Percentiles rank a stretch among this genome's conserved stretches.
These are phyloP conservation scores for Pilophorus perplexus DNA, from an alignment of 2,888 invertebrate species.

Conservation along the genomic window DNA sequence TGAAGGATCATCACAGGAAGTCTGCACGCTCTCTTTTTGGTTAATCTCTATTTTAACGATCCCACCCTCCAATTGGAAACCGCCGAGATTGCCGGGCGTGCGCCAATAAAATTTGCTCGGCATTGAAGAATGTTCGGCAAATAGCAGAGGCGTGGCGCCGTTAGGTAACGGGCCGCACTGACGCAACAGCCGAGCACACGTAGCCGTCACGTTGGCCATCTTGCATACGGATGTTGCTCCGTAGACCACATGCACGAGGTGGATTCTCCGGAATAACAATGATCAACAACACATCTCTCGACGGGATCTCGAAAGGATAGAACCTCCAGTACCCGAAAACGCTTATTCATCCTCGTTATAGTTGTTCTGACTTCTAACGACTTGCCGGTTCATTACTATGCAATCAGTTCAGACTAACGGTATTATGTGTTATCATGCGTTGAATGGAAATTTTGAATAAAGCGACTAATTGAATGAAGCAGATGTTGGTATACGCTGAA, in stretches of 20 bases:
- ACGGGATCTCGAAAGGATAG: background rate
- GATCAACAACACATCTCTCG: background rate
- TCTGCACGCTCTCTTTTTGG: background rate
- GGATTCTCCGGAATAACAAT: too few species aligned
- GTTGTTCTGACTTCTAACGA: background rate
- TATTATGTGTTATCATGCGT: background rate
- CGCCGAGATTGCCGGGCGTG: background rate
- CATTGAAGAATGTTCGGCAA: constrained; percentile 12
- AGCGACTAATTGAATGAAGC: too few species aligned
- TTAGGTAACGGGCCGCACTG: constrained; percentile 30
- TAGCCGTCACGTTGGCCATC: constrained; percentile 2
- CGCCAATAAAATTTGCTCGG: background rate
- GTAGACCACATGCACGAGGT: too few species aligned
- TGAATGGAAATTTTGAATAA: too few species aligned
- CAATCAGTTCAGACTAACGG: background rate
- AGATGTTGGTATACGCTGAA: too few species aligned
- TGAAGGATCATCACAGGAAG: background rate
- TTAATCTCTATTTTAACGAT: background rate
- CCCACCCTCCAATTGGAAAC: background rate
- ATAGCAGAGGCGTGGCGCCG: constrained; percentile 24
- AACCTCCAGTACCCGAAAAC: background rate
- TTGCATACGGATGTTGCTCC: constrained; percentile 9
- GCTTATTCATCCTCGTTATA: background rate
- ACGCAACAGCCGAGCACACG: constrained; percentile 11
- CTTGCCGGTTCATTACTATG: background rate